Conservation (phyloP, 1,140 invertebrate genomes). For the Drosophila ercepeae region DNA sequence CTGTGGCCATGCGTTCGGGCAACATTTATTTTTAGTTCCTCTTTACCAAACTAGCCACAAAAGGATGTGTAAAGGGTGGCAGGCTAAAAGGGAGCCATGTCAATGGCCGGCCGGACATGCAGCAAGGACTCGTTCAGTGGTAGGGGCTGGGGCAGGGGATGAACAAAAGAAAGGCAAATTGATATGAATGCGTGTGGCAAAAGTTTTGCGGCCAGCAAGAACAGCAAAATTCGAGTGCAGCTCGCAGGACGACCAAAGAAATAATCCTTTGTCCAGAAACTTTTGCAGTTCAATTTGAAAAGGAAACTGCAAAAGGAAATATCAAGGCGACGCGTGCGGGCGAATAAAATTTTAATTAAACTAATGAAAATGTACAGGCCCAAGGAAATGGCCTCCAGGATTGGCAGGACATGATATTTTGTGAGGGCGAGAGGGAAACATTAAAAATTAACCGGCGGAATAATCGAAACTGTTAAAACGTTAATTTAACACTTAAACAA, state of each 20-base stretch:
- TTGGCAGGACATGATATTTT: constrained; percentile 14
- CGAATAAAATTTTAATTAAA: constrained; percentile 76
- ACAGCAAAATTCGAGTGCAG: constrained; percentile 41
- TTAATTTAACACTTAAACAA: constrained; percentile 82
- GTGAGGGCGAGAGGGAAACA: constrained; percentile 26
- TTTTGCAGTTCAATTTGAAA: constrained; percentile 80
- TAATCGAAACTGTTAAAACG: constrained; percentile 79
- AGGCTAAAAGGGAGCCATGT: constrained; percentile 38
- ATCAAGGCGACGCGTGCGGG: constrained; percentile 16
- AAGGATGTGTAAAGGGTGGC: constrained; percentile 30
- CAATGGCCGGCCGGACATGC: constrained; percentile 49
- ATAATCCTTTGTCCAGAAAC: constrained; percentile 71
- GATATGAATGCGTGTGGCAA: constrained; percentile 76
- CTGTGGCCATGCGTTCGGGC: constrained; percentile 47
- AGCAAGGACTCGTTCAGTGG: constrained; percentile 5
- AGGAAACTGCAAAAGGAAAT: constrained; percentile 51
- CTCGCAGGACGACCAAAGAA: constrained; percentile 67
- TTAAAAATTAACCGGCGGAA: constrained; percentile 79
- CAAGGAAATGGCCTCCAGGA: constrained; percentile 24
- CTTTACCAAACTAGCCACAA: constrained; percentile 42
- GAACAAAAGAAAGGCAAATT: constrained; percentile 64
- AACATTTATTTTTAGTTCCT: constrained; percentile 68
- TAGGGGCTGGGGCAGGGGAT: constrained; percentile 11
- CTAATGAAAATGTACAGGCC: constrained; percentile 71
- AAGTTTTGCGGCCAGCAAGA: constrained; percentile 58